Evolutionary conservation across 2,888 invertebrate species (phyloP).

Genomic region (Colostygia pectinataria): DNA sequence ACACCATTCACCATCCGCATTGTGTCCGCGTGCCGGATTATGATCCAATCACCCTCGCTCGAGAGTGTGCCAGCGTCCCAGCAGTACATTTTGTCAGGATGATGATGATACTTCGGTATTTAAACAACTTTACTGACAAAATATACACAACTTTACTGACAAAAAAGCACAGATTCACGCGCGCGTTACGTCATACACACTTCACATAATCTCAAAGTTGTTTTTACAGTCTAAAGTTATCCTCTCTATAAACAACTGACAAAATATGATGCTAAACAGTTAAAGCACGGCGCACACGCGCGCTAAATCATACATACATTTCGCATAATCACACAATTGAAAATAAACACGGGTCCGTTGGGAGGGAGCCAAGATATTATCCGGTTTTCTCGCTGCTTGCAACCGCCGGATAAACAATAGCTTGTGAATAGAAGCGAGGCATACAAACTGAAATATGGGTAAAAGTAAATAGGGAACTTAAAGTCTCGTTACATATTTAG

Average conservation of each 20-base stretch:
- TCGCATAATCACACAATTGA: conserved; percentile 36
- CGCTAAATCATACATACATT: conserved; percentile 29
- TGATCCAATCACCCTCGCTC: too few species aligned
- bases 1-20: too few species aligned
- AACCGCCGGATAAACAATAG: conserved; percentile 31
- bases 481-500: conserved; percentile 5
- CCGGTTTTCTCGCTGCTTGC: conserved; percentile 28
- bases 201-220: conserved; percentile 8
- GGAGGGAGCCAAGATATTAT: conserved; percentile 33
- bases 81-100: too few species aligned
- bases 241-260: conserved; percentile 16
- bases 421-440: conserved; percentile 22
- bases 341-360: conserved; percentile 33
- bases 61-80: too few species aligned
- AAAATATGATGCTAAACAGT: conserved; percentile 24
- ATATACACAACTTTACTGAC: too few species aligned
- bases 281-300: conserved; percentile 21
- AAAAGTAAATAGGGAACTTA: conserved; percentile 19
- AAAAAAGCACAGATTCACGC: not conserved
- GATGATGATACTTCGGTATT: too few species aligned
- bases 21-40: too few species aligned
- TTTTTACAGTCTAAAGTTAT: conserved; percentile 7
- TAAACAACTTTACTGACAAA: too few species aligned
- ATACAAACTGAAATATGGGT: conserved; percentile 22
- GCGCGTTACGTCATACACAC: not conserved